Conservation (phyloP, 2,888 invertebrate genomes). For the Cylloceria caligata region DNA sequence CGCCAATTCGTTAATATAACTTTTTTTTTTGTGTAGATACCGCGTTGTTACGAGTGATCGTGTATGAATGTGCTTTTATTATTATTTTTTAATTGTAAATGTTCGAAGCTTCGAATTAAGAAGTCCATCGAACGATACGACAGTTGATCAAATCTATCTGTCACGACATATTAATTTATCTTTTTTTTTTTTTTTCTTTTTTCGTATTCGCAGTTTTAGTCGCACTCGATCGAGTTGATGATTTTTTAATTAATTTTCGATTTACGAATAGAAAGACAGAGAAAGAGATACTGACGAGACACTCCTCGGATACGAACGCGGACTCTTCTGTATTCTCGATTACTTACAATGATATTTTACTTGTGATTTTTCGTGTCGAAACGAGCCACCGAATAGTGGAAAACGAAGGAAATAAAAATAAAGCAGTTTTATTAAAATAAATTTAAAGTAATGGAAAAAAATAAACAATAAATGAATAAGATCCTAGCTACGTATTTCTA, state of each 20-base stretch:
- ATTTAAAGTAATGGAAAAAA: too few species aligned
- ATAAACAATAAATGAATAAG: conserved; percentile 72
- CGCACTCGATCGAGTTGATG: conserved; percentile 43
- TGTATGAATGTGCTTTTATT: conserved; percentile 1
- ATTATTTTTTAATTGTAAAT: background rate
- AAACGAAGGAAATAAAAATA: conserved; percentile 46
- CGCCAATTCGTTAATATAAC: conserved; percentile 10
- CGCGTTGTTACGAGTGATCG: conserved; percentile 10
- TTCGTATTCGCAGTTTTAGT: conserved; percentile 41
- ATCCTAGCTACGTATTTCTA: conserved; percentile 74
- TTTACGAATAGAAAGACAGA: conserved; percentile 15
- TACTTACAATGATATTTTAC: conserved; percentile 15
- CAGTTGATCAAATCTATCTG: too few species aligned
- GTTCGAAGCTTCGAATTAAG: background rate
- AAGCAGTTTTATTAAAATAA: conserved; percentile 37
- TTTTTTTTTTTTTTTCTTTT: conserved; percentile 42
- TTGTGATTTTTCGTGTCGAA: conserved; percentile 40
- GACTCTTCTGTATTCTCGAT: conserved; percentile 33
- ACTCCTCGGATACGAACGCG: conserved; percentile 6
- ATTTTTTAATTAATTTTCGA: conserved; percentile 9
- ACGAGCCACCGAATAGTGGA: conserved; percentile 30
- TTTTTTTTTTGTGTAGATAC: conserved; percentile 12
- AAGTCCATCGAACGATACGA: background rate
- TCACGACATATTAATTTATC: conserved; percentile 27
- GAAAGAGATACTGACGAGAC: conserved; percentile 4